Conservation (phyloP, 2,797 vertebrate species). For the Lacerta agilis region DNA sequence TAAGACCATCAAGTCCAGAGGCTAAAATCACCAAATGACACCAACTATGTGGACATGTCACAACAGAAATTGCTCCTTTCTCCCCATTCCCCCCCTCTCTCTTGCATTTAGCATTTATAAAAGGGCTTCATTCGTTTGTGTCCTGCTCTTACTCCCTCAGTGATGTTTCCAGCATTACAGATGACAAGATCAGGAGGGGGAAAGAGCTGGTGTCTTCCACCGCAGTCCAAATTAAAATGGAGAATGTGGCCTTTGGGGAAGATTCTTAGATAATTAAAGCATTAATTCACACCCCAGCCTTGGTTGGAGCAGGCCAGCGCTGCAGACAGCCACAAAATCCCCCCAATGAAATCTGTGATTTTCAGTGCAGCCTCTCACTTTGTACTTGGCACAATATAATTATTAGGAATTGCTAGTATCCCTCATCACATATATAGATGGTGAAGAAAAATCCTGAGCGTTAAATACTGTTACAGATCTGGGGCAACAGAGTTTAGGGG, state of each 20-base stretch:
- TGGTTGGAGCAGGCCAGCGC: constrained; percentile 18
- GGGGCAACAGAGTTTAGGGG: too few species aligned
- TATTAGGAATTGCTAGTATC: background rate
- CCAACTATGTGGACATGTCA: background rate
- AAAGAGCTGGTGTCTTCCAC: background rate
- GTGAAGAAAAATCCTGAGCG: background rate
- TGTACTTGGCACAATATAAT: background rate
- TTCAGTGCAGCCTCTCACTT: background rate
- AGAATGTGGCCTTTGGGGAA: constrained; percentile 60
- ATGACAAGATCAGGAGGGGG: constrained; percentile 28
- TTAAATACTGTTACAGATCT: background rate
- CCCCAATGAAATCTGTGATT: accelerated
- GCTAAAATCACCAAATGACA: background rate
- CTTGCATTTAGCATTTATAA: accelerated
- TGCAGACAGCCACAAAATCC: constrained; percentile 35
- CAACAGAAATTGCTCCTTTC: background rate
- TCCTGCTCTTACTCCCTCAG: background rate
- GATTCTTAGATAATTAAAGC: constrained; percentile 70
- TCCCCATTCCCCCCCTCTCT: too few species aligned
- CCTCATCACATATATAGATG: background rate
- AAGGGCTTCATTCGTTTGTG: accelerated
- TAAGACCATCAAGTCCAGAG: background rate
- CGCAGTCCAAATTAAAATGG: constrained; percentile 66
- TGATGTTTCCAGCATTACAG: background rate
- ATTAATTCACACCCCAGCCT: constrained; percentile 69